Conservation (phyloP, 1,140 invertebrate genomes). For the Arion vulgaris region DNA sequence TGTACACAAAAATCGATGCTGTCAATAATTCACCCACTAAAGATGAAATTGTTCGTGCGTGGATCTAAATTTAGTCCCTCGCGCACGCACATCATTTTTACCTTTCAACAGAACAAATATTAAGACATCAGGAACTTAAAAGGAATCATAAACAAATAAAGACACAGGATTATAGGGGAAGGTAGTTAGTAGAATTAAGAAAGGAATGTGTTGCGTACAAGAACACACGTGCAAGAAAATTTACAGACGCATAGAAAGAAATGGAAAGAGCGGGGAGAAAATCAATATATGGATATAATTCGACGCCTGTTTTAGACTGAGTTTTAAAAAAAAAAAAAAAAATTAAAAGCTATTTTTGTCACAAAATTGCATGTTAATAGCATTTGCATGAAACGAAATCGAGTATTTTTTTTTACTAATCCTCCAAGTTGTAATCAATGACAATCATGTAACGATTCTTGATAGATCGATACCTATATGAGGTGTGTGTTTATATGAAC, state of each 20-base stretch:
- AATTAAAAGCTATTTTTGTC: not conserved
- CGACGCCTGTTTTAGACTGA: not conserved
- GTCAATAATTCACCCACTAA: constrained; percentile 3
- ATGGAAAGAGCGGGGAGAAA: too few species aligned
- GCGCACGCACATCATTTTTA: not conserved
- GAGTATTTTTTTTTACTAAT: not conserved
- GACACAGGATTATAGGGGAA: too few species aligned
- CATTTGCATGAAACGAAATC: not conserved
- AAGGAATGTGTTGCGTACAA: not conserved
- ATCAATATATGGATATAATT: not conserved
- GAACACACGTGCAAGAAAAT: not conserved
- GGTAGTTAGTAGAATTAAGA: too few species aligned
- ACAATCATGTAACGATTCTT: not conserved
- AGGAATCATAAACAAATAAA: not conserved
- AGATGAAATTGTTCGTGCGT: not conserved
- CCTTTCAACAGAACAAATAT: not conserved
- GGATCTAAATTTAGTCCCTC: not conserved
- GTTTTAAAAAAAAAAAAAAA: not conserved
- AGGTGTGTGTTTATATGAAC: not conserved
- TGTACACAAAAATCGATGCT: not conserved
- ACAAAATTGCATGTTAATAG: constrained; percentile 3
- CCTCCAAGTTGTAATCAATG: not conserved
- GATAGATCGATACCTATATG: not conserved
- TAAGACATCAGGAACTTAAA: not conserved
- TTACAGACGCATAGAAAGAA: not conserved